phyloP scores from a whole-genome alignment of 2,797 vertebrate species.

The Pterois miles region DNA sequence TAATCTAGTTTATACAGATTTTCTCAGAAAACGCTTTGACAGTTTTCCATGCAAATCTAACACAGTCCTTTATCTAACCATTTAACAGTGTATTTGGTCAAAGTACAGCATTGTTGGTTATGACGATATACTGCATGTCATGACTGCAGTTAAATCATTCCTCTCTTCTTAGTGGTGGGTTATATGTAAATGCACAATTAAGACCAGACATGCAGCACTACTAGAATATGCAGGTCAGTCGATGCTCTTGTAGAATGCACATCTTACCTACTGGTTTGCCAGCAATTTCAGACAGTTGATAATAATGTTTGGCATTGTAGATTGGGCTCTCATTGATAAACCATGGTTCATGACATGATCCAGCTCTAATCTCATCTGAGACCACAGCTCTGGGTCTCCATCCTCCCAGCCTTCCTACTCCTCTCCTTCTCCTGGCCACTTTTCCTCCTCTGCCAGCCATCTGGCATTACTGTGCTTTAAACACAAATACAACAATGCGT shows the following conservation, averaged over 20 bases:
- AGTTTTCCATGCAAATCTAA: background rate
- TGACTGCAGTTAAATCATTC: too few relatives aligned
- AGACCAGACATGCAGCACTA: too few relatives aligned
- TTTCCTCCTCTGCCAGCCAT: too few relatives aligned
- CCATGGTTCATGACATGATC: too few relatives aligned
- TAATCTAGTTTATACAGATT: background rate
- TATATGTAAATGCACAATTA: background rate
- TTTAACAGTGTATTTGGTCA: background rate
- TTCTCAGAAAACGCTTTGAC: background rate
- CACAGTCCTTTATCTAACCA: background rate
- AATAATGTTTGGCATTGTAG: too few relatives aligned
- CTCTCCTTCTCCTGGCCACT: too few relatives aligned
- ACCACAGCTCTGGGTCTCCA: too few relatives aligned
- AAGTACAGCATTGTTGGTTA: background rate
- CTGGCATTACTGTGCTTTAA: too few relatives aligned
- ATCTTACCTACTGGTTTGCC: background rate
- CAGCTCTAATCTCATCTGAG: too few relatives aligned
- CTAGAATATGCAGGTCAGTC: background rate
- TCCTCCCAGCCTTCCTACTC: too few relatives aligned
- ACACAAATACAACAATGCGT: too few relatives aligned
- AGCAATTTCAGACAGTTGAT: background rate
- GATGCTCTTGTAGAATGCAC: background rate
- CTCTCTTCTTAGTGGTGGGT: background rate
- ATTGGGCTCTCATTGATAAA: too few relatives aligned
- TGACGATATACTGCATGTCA: background rate